A percentile compares a stretch with the other conserved stretches of the same genome.
Conservation (phyloP, 2,113 vertebrate genomes). For the Bubalus kerabau region DNA sequence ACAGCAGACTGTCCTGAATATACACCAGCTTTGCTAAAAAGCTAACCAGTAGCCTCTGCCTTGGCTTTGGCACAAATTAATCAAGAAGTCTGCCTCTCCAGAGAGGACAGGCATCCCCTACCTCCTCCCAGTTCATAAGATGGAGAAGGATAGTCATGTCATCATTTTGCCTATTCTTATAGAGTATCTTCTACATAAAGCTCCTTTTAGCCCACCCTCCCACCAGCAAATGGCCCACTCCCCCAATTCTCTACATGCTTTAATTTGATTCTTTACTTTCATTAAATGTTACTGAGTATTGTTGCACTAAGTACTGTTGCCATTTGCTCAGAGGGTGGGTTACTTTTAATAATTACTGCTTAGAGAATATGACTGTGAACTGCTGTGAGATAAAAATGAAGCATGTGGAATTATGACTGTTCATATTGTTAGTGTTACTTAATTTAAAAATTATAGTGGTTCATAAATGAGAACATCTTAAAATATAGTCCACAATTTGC, state of each 20-base stretch:
- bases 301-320: neutral
- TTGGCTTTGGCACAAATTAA: neutral
- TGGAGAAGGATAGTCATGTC: neutral
- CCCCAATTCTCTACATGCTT: neutral
- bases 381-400: conserved; percentile 29
- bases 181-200: neutral
- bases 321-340: neutral
- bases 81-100: neutral
- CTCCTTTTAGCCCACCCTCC: neutral
- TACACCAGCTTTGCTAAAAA: neutral
- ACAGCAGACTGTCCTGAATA: neutral
- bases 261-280: neutral
- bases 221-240: neutral
- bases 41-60: neutral
- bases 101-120: neutral
- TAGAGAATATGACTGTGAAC: neutral
- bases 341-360: conserved; percentile 44
- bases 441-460: conserved; percentile 49
- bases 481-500: conserved; percentile 15
- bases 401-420: neutral
- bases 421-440: conserved; percentile 49
- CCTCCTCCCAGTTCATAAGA: neutral
- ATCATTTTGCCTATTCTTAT: neutral
- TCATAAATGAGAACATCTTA: conserved; percentile 45
- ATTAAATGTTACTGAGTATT: neutral